Percentiles rank a stretch among this genome's conserved stretches.
Conservation (phyloP, 2,888 invertebrate genomes). For the Tholera decimalis region DNA sequence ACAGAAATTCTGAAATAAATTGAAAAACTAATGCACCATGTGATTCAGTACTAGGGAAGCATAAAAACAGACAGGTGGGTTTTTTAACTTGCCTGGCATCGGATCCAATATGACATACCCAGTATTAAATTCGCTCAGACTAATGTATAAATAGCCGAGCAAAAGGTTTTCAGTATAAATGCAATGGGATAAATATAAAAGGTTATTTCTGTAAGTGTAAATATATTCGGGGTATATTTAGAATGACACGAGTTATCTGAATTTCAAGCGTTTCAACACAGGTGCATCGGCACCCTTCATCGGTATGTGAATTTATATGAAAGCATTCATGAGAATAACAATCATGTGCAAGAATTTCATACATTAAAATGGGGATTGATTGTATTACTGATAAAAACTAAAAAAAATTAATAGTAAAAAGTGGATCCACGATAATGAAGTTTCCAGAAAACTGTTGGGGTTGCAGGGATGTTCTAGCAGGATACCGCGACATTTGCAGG, state of each 20-base stretch:
- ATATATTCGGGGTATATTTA: slow-evolving; percentile 63
- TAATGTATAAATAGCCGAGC: slow-evolving; percentile 42
- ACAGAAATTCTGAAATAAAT: slow-evolving; percentile 57
- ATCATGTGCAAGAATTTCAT: slow-evolving; percentile 17
- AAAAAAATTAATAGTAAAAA: too few relatives aligned
- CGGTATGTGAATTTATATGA: slow-evolving; percentile 45
- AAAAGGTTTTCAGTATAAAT: slow-evolving; percentile 55
- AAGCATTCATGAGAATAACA: slow-evolving; percentile 38
- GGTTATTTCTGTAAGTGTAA: slow-evolving; percentile 58
- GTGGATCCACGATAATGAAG: too few relatives aligned
- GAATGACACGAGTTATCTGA: slow-evolving; percentile 65
- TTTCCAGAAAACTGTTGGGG: too few relatives aligned
- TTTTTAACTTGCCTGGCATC: slow-evolving; percentile 59
- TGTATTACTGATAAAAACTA: background rate
- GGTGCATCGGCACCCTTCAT: slow-evolving; percentile 58
- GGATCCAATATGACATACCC: slow-evolving; percentile 30
- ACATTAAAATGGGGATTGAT: slow-evolving; percentile 3
- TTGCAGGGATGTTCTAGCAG: too few relatives aligned
- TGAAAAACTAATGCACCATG: slow-evolving; percentile 52
- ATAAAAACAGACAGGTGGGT: slow-evolving; percentile 59
- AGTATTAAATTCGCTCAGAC: slow-evolving; percentile 47
- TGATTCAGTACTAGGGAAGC: slow-evolving; percentile 53
- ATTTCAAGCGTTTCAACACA: slow-evolving; percentile 61
- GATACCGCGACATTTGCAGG: too few relatives aligned
- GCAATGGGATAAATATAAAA: slow-evolving; percentile 59